These are phyloP conservation scores for Oenanthe oenanthe DNA, from an alignment of 2,113 vertebrate genomes.

Conservation along the genomic window DNA sequence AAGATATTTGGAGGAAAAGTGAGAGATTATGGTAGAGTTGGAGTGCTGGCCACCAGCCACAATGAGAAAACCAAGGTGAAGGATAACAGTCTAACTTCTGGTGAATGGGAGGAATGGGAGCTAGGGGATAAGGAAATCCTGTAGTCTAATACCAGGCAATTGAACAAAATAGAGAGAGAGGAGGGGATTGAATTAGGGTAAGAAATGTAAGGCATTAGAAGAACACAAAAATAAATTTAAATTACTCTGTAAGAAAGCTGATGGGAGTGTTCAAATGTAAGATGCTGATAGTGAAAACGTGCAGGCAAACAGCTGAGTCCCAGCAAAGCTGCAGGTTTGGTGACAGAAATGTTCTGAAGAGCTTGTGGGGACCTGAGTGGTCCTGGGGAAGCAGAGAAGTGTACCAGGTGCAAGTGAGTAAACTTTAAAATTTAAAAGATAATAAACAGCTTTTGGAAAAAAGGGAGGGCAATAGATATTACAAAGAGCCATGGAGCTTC, in stretches of 20 bases:
- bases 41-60: background rate
- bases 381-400: background rate
- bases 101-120: background rate
- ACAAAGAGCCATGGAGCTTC: background rate
- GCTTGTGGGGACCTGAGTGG: background rate
- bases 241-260: background rate
- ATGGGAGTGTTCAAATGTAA: background rate
- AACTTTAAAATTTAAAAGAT: background rate
- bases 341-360: background rate
- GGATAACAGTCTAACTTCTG: background rate
- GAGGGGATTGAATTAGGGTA: background rate
- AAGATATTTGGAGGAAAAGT: background rate
- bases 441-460: constrained; percentile 7
- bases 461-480: background rate
- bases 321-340: background rate
- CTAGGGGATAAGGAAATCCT: background rate
- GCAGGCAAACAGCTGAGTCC: background rate
- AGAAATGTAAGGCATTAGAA: background rate
- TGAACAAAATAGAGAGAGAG: background rate
- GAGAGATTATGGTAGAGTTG: background rate
- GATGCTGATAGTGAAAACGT: background rate
- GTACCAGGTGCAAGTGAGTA: background rate
- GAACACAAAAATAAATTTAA: background rate
- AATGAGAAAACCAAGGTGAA: background rate
- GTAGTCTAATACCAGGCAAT: rapidly evolving